These are phyloP conservation scores for Stichopus horrens DNA, from an alignment of 53 echinoderm and acorn worm genomes.

Conservation along the genomic window DNA sequence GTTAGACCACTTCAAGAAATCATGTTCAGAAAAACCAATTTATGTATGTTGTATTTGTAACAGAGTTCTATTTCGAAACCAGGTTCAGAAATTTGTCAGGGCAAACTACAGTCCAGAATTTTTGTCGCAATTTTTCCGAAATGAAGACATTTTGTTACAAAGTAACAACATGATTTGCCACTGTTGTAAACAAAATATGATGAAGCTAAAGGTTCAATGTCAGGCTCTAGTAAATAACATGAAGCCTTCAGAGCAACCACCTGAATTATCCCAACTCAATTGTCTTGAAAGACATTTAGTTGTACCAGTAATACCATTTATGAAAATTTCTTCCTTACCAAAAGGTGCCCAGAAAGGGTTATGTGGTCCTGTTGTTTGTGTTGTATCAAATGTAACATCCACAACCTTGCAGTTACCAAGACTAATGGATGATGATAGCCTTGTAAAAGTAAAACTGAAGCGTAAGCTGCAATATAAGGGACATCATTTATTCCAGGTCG, in stretches of 20 bases:
- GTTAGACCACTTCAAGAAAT: too few relatives aligned
- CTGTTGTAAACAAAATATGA: not conserved
- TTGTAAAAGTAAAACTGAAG: conserved; percentile 53
- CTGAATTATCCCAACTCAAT: conserved; percentile 29
- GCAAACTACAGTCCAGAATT: not conserved
- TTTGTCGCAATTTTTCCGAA: too few relatives aligned
- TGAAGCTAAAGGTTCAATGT: conserved; percentile 2
- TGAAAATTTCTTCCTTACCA: conserved; percentile 58
- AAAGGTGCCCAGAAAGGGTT: conserved; percentile 55
- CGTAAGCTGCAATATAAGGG: conserved; percentile 30
- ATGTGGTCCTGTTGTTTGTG: conserved; percentile 63
- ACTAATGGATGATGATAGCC: conserved; percentile 32
- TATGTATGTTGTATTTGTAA: conserved; percentile 16
- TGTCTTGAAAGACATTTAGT: conserved; percentile 55
- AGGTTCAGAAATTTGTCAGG: conserved; percentile 3
- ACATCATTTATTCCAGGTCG: conserved; percentile 6
- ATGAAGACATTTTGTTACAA: too few relatives aligned
- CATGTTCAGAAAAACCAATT: not conserved
- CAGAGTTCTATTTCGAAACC: conserved; percentile 23
- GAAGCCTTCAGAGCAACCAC: conserved; percentile 11
- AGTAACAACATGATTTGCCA: not conserved
- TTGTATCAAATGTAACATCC: conserved; percentile 47
- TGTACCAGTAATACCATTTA: conserved; percentile 61
- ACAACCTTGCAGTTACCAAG: conserved; percentile 45
- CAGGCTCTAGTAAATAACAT: conserved; percentile 51